A percentile compares a stretch with the other conserved stretches of the same genome.
Conservation (phyloP, 2,888 invertebrate species). For the Ecliptopera silaceata region DNA sequence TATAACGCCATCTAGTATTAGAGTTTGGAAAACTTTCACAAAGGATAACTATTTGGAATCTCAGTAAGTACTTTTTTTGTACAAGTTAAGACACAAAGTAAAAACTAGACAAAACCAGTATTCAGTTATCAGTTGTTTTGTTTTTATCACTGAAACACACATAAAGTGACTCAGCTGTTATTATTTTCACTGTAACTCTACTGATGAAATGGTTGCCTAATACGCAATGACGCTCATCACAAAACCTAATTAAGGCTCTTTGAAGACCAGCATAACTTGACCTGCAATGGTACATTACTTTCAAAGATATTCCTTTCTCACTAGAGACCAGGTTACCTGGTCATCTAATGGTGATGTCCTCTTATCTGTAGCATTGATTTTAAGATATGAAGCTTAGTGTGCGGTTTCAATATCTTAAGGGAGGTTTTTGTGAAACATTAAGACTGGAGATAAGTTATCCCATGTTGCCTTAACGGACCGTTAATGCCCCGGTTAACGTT, state of each 20-base stretch:
- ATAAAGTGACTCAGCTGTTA: slow-evolving; percentile 1
- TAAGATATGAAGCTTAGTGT: slow-evolving; percentile 73
- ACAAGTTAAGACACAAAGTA: too few relatives aligned
- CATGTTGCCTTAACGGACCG: too few relatives aligned
- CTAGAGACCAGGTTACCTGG: slow-evolving; percentile 47
- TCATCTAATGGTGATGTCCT: slow-evolving; percentile 46
- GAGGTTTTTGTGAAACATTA: background rate
- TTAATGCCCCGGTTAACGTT: too few relatives aligned
- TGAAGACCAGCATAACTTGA: slow-evolving; percentile 49
- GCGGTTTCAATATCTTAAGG: slow-evolving; percentile 61
- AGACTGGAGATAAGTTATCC: too few relatives aligned
- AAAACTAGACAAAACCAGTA: too few relatives aligned
- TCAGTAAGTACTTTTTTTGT: too few relatives aligned
- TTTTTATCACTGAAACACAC: too few relatives aligned
- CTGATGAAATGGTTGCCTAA: slow-evolving; percentile 80
- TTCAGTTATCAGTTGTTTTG: too few relatives aligned
- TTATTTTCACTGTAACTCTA: slow-evolving; percentile 36
- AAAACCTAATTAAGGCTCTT: slow-evolving; percentile 76
- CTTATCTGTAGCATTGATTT: slow-evolving; percentile 78
- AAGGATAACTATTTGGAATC: too few relatives aligned
- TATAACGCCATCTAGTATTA: too few relatives aligned
- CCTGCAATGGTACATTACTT: slow-evolving; percentile 18
- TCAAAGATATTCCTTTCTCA: slow-evolving; percentile 1
- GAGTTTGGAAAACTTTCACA: too few relatives aligned
- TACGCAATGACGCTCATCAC: slow-evolving; percentile 77